Evolutionary conservation across 2,888 invertebrate species (phyloP).

Genomic region (Seira sanloemensis): DNA sequence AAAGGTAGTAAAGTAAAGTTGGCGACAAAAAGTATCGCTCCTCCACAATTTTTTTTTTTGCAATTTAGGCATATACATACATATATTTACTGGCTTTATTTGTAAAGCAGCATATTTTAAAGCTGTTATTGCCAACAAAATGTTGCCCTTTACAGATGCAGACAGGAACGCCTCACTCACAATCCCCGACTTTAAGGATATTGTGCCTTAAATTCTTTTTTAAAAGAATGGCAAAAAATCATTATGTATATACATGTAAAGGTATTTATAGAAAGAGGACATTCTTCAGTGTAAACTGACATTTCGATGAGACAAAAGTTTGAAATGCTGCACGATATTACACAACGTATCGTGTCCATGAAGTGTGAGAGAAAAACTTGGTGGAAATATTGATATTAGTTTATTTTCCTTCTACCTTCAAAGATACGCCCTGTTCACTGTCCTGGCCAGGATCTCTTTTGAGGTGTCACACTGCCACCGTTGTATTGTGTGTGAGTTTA

Average conservation of each 20-base stretch:
- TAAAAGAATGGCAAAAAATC: background rate
- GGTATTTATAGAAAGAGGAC: background rate
- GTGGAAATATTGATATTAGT: background rate
- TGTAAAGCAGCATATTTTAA: no score
- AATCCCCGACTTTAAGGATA: no score
- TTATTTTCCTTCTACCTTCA: background rate
- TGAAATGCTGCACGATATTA: background rate
- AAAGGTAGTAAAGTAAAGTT: background rate
- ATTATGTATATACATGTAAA: background rate
- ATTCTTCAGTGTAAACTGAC: background rate
- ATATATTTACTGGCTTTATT: no score
- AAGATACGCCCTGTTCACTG: background rate
- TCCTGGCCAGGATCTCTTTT: background rate
- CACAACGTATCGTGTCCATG: background rate
- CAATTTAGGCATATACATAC: no score
- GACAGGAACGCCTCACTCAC: no score
- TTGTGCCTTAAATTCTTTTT: background rate
- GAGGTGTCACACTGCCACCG: background rate
- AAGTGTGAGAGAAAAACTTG: background rate
- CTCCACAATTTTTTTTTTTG: background rate
- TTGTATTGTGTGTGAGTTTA: background rate
- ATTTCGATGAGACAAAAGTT: slow-evolving; percentile 23
- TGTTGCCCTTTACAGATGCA: no score
- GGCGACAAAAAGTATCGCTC: background rate
- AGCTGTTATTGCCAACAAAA: no score